Base-by-base conservation (phyloP, 2,113 vertebrate species). In the Vulpes vulpes region DNA sequence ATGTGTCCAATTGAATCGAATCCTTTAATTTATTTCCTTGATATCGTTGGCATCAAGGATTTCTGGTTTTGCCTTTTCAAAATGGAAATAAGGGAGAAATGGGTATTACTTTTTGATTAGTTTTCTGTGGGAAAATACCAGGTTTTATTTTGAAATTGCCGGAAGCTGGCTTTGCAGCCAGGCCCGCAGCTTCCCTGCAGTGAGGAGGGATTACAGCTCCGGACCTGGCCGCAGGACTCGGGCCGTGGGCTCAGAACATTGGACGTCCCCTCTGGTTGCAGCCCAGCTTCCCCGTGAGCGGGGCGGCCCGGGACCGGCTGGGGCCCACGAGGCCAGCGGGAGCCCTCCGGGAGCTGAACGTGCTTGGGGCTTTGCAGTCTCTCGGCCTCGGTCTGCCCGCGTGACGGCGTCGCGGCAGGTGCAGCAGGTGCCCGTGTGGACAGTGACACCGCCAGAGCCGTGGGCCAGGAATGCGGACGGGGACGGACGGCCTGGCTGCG, bases 81-180 rank as follows among this genome's bases (percentile, higher is more conserved):
- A 76, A 81, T 76, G 71, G 64, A 96, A 91, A 78, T 89, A 55
- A 93, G 80, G 35, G 78, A 95, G 35, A 43, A 27, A 85, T 27
- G 30, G 27, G 25, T 78, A 76, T 95, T 80, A 30, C 38, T 83
- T 92, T 96, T 71, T 94, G 55, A 89, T 94, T 78, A 32, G 15
- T 84, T 93, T 97, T 92, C 76, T 85, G 9, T 73, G 65, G 38
- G 35, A 38, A 86, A 90, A 96, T 43, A 59, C n/a, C 30, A 92
- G 67, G 57, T 49, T 84, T 92, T 64, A n/a, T 92, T 94, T 84
- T 69, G 49, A 97, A 96, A 95, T 81, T 59, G 85, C 93, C 81
- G 22, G 19, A n/a, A 80, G 91, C 76, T 53, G 74, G 81, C 69
- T 64, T 84, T 57, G 59, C 16, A 74, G 76, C 35, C 3, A 11